Base-by-base conservation (phyloP, 2,888 invertebrate species). In the Serrognathus titanus region DNA sequence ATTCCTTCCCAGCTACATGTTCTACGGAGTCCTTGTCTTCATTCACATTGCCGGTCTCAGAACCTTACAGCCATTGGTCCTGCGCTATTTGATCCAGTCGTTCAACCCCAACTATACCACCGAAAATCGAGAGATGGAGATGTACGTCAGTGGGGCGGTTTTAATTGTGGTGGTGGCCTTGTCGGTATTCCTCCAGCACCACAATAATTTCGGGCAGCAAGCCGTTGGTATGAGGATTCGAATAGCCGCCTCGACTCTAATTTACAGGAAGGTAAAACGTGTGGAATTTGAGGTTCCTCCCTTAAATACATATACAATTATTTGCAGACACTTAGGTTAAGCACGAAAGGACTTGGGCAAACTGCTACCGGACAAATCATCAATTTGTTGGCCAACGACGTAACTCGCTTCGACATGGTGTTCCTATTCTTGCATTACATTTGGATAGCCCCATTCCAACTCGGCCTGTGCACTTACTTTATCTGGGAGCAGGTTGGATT, bases 371-470 rank as follows among this genome's bases (percentile, higher is more conserved):
- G 92, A 0, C 88, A 92, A 75, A 85, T 94, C 63, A 85, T 93
- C 47, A 93, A 93, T 73, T 75, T 94, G 51, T 80, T 94, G 77
- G 90, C 92, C 0, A 93, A 92, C 68, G 94, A 94, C 71, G 90
- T 92, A 1, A 86, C 85, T 66, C 82, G 91, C 58, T 91, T 93
- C 72, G 93, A 93, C 70, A 75, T 86, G 74, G 83, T 86, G 12
- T 81, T 86, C 16, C 65, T 86, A 39, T 84, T 85, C 67, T 74
- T 92, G 10, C 89, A 92, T 74, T 90, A 86, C 70, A 70, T 92
- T 39, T 90, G 92, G 90, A 84, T 92, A 53, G 86, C 89, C 76
- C 92, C 92, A 0, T 79, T 91, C 12, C 87, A 90, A 69, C 83
- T 86, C 2, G 78, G 83, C 0, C 81, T 88, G 16, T 81, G 85